Conservation (phyloP, 2,888 invertebrate species). For the Drosophila percnosoma region DNA sequence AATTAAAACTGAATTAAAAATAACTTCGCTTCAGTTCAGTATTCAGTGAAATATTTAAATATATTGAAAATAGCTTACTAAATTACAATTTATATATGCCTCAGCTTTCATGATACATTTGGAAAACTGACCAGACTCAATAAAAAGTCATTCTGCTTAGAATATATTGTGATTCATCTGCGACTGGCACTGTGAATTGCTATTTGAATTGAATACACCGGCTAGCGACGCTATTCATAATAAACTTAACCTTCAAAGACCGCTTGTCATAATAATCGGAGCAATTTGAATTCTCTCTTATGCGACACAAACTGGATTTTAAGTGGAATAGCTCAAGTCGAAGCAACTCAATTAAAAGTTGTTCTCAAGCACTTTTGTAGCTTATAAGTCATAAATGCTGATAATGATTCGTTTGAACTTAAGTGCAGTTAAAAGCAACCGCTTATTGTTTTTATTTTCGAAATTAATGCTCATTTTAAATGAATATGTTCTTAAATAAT, state of each 20-base stretch:
- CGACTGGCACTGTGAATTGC: neutral
- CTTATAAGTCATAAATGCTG: neutral
- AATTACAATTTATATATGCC: neutral
- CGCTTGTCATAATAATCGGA: neutral
- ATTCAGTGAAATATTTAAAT: neutral
- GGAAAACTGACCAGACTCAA: constrained; percentile 6
- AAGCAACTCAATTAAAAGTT: neutral
- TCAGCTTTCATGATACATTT: neutral
- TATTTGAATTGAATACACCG: neutral
- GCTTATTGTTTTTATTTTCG: too few species aligned
- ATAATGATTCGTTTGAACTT: neutral
- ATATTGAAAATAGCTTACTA: neutral
- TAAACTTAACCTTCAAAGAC: neutral
- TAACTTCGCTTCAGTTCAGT: neutral
- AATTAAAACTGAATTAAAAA: neutral
- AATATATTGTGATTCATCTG: neutral
- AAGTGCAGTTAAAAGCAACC: neutral
- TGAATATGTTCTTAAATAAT: neutral
- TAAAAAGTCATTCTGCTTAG: neutral
- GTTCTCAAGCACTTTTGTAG: neutral
- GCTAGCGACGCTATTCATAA: neutral
- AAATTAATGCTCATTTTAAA: neutral
- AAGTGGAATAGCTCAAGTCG: too few species aligned
- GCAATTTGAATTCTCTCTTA: neutral
- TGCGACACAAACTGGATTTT: neutral